Conservation (phyloP, 2,113 vertebrate genomes). For the Nerophis lumbriciformis region DNA sequence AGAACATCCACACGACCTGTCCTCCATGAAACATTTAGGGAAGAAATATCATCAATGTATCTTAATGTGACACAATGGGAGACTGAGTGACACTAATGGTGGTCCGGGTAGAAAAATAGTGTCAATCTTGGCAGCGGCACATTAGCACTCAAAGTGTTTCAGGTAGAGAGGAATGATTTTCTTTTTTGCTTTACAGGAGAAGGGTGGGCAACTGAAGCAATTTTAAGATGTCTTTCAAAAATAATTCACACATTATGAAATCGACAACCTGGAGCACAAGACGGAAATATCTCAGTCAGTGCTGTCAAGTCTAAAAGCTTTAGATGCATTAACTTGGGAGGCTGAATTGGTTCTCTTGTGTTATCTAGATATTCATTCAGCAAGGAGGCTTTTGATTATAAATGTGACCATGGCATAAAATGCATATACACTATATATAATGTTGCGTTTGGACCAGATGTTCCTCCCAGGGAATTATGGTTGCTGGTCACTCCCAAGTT, state of each 20-base stretch:
- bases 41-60: constrained; percentile 69
- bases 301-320: constrained; percentile 13
- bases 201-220: constrained; percentile 16
- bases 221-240: constrained; percentile 49
- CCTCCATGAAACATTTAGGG: constrained; percentile 51
- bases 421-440: constrained; percentile 22
- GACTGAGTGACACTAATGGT: constrained; percentile 72
- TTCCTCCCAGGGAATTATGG: no score
- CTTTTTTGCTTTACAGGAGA: constrained; percentile 27
- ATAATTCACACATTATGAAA: constrained; percentile 35
- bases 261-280: constrained; percentile 29
- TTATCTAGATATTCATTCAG: constrained; percentile 45
- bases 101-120: constrained; percentile 62
- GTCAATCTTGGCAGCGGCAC: constrained; percentile 66
- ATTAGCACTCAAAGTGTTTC: constrained; percentile 68
- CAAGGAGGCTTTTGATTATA: constrained; percentile 34
- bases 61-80: constrained; percentile 66
- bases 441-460: no score
- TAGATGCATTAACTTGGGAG: constrained; percentile 38
- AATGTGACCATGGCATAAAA: constrained; percentile 33
- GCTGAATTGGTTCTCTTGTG: constrained; percentile 40
- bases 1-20: constrained; percentile 43
- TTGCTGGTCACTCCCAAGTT: no score
- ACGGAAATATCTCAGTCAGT: constrained; percentile 42
- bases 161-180: constrained; percentile 49